These are phyloP conservation scores for Blennius ocellaris DNA, from an alignment of 2,113 vertebrate species.

Conservation along the genomic window DNA sequence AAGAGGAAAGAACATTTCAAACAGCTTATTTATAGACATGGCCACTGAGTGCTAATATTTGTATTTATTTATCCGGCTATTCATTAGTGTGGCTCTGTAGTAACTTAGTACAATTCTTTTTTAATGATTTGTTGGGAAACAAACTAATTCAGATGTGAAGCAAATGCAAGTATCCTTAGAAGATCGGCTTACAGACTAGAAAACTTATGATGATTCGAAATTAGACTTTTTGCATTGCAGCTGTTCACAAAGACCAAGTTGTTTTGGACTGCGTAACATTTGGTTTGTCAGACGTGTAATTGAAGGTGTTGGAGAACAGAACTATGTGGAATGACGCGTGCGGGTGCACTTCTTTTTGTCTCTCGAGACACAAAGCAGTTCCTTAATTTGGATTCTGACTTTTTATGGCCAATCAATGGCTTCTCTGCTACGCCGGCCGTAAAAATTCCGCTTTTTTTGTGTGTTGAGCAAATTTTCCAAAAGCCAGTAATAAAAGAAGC, in stretches of 20 bases:
- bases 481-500: neutral
- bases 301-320: conserved; percentile 1
- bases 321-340: conserved; percentile 1
- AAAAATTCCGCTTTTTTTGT: conserved; percentile 12
- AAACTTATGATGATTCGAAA: too few relatives aligned
- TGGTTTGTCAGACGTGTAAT: neutral
- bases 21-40: too few relatives aligned
- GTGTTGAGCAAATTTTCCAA: conserved; percentile 11
- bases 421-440: conserved; percentile 9
- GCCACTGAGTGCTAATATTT: too few relatives aligned
- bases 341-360: conserved; percentile 1
- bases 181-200: too few relatives aligned
- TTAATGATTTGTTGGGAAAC: too few relatives aligned
- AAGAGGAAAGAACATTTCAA: too few relatives aligned
- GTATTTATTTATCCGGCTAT: too few relatives aligned
- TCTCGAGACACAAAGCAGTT: conserved; percentile 6
- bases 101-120: too few relatives aligned
- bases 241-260: neutral
- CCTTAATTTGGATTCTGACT: conserved; percentile 22
- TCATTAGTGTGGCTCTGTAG: too few relatives aligned
- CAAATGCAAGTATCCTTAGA: too few relatives aligned
- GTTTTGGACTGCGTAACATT: neutral
- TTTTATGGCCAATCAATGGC: conserved; percentile 13
- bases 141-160: too few relatives aligned
- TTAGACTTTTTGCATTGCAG: too few relatives aligned